A percentile compares a stretch with the other conserved stretches of the same genome.
These are phyloP conservation scores for Pocillopora verrucosa DNA, from an alignment of 64 coral and sea anemone species.

Conservation along the genomic window DNA sequence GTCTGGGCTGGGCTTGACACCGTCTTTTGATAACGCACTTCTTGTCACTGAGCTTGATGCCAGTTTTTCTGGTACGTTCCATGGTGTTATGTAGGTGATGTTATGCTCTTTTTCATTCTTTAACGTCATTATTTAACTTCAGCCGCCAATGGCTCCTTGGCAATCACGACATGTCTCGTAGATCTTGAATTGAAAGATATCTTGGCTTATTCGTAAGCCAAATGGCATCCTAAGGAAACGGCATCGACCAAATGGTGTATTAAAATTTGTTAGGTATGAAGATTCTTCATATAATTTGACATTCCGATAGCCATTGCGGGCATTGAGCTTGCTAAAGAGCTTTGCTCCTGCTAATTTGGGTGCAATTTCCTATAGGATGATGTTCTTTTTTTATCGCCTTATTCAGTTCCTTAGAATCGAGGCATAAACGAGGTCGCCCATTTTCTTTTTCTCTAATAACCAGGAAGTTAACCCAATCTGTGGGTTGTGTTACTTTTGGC, in stretches of 20 bases:
- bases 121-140: conserved; percentile 29
- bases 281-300: conserved; percentile 4
- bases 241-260: conserved; percentile 8
- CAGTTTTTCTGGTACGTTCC: conserved; percentile 43
- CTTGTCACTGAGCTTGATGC: conserved; percentile 38
- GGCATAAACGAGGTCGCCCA: conserved; percentile 23
- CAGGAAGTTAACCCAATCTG: conserved; percentile 42
- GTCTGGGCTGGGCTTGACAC: conserved; percentile 62
- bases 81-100: conserved; percentile 37
- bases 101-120: conserved; percentile 53
- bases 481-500: conserved; percentile 10
- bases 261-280: neutral
- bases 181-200: conserved; percentile 63
- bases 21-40: conserved; percentile 62
- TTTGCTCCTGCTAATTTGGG: conserved; percentile 30
- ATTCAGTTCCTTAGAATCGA: conserved; percentile 24
- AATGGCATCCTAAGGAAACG: conserved; percentile 57
- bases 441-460: conserved; percentile 25
- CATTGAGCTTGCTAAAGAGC: conserved; percentile 38
- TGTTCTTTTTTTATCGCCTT: conserved; percentile 16
- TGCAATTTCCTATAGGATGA: conserved; percentile 15
- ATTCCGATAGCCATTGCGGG: conserved; percentile 33
- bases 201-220: conserved; percentile 57
- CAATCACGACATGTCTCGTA: conserved; percentile 47
- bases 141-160: conserved; percentile 27